Base-by-base conservation (phyloP, 2,113 vertebrate genomes). In the Cettia cetti region DNA sequence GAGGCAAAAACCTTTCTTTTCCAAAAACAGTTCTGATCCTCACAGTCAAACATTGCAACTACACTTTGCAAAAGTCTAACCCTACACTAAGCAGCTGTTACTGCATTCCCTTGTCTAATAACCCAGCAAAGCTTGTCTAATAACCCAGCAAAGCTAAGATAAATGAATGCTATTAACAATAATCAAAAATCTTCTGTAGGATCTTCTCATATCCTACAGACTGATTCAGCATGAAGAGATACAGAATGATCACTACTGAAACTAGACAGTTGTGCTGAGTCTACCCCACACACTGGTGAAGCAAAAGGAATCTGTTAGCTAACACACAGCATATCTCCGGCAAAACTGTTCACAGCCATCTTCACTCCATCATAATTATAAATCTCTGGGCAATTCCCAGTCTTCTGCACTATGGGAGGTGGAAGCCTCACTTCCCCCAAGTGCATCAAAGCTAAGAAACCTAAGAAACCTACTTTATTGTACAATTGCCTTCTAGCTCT, bases 401-500 rank as follows among this genome's bases (percentile, higher is more conserved):
- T 61, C 42, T 90, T 74, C 50, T 63, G 56, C 57, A 71, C 33
- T 13, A 52, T 3, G 18, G 7, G 40, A 96, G 72, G 56, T 59
- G 60, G 75, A 93, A 86, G 42, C 50, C 45, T 66, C 59, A 19
- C 66, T 77, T 85, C 42, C 50, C 27, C 10, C 54, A 47, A 33
- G n/a, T 14, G 37, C 79, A 90, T 80, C 82, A 88, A 87, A 95
- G 53, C 57, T 68, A 91, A 83, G 23, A 93, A 91, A 93, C 49
- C 37, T 80, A 66, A 83, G 21, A 93, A 91, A 93, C 49, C 37
- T 83, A 66, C 71, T 88, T 88, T 61, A 81, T 22, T 77, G 27
- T 45, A 71, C 52, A 92, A 81, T 74, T 86, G 77, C 39, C 42
- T 70, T 71, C 42, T 59, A 81, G 59, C 60, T 96, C 90, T 96